phyloP scores from a whole-genome alignment of 2,888 invertebrate species.

The Elysia crispata region DNA sequence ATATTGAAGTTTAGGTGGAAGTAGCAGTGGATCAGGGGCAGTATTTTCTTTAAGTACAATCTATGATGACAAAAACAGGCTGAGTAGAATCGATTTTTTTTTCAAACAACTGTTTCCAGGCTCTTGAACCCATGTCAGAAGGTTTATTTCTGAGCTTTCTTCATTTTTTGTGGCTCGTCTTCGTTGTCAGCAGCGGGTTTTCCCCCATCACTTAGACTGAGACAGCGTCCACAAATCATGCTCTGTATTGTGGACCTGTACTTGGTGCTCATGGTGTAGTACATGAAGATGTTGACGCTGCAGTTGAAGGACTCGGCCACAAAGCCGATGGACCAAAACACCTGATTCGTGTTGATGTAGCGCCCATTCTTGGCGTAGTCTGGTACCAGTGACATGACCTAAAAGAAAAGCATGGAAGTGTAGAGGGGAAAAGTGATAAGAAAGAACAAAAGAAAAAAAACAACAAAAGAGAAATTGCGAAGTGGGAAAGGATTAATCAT shows the following conservation, averaged over 20 bases:
- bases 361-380: slow-evolving; percentile 10
- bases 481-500: no score
- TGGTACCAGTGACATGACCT: slow-evolving; percentile 17
- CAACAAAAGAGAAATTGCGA: no score
- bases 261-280: slow-evolving; percentile 22
- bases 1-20: no score
- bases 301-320: slow-evolving; percentile 32
- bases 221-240: not conserved
- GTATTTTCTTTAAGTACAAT: no score
- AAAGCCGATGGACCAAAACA: slow-evolving; percentile 13
- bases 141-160: not conserved
- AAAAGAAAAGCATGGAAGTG: no score
- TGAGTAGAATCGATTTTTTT: no score
- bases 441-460: no score
- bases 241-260: not conserved
- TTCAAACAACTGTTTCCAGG: no score
- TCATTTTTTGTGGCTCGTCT: not conserved
- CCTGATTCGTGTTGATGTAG: not conserved
- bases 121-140: not conserved
- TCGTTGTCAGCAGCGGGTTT: not conserved
- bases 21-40: no score
- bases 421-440: no score
- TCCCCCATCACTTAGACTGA: not conserved
- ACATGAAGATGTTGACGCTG: slow-evolving; percentile 28
- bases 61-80: no score